Evolutionary conservation across 1,140 invertebrate genomes (phyloP).

Genomic region (Physella acuta): DNA sequence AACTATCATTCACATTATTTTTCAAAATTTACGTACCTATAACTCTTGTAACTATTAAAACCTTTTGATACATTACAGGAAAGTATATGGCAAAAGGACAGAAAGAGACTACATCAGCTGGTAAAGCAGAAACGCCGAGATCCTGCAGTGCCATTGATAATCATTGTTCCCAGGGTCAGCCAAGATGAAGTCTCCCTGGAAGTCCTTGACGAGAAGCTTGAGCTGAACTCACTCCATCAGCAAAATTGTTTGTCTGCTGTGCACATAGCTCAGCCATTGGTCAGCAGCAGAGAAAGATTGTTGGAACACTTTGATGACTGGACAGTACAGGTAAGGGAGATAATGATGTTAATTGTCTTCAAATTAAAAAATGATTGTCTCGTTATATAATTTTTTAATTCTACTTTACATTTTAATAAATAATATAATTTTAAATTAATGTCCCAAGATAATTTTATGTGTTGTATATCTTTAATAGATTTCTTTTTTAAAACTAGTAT

Average conservation of each 20-base stretch:
- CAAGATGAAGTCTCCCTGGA: conserved; percentile 24
- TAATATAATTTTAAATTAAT: no score
- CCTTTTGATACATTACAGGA: no score
- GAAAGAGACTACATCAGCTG: conserved; percentile 35
- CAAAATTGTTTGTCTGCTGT: conserved; percentile 33
- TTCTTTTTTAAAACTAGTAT: no score
- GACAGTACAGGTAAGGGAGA: conserved; percentile 12
- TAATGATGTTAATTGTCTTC: neutral
- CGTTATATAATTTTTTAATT: no score
- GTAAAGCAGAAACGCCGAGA: conserved; percentile 38
- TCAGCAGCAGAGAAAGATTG: neutral
- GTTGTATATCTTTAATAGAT: no score
- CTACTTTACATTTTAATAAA: no score
- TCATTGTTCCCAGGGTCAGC: conserved; percentile 35
- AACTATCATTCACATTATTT: no score
- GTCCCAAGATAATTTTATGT: no score
- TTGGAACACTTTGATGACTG: conserved; percentile 2
- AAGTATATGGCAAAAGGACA: conserved; percentile 41
- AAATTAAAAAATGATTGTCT: neutral
- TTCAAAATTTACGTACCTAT: no score
- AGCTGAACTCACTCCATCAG: conserved; percentile 33
- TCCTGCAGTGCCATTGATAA: conserved; percentile 44
- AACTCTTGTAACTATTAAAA: no score
- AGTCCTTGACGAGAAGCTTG: conserved; percentile 28
- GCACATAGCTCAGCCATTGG: conserved; percentile 8